Evolutionary conservation across 2,797 vertebrate species (phyloP).

Genomic region (Muraenolepis orangiensis): DNA sequence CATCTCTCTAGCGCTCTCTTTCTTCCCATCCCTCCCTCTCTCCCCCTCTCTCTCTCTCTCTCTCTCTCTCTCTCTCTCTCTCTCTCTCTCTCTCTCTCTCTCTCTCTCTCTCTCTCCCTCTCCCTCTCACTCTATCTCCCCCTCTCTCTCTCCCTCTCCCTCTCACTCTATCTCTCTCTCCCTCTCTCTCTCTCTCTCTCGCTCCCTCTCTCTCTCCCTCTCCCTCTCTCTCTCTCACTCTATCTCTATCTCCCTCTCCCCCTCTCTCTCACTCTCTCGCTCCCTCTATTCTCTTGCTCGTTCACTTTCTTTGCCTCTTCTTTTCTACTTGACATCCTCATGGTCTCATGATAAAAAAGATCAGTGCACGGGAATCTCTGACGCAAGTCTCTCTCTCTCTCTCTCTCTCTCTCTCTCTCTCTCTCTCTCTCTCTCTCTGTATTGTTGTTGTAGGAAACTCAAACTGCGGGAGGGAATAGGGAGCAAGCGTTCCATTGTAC

Average conservation of each 20-base stretch:
- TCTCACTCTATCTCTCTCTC: not conserved
- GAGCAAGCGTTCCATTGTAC: too few species aligned
- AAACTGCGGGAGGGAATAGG: too few species aligned
- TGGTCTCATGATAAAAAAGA: too few species aligned
- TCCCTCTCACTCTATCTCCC: not conserved
- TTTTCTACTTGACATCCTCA: not conserved
- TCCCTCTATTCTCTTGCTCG: not conserved
- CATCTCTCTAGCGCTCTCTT: conserved; percentile 9
- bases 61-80: too few species aligned
- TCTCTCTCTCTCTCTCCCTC: not conserved
- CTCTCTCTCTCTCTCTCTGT: too few species aligned
- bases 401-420: too few species aligned
- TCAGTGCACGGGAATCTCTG: too few species aligned
- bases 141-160: not conserved
- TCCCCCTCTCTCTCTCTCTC: not conserved
- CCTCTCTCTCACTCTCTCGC: conserved; percentile 1
- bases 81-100: too few species aligned
- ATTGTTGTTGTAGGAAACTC: too few species aligned
- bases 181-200: conserved; percentile 17
- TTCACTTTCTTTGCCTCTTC: not conserved
- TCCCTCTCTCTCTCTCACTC: not conserved
- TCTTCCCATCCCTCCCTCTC: conserved; percentile 13
- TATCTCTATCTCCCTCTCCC: conserved; percentile 23
- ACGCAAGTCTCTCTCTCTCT: too few species aligned
- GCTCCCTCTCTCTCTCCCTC: conserved; percentile 3